phyloP scores from a whole-genome alignment of 2,888 invertebrate genomes.

The Drosophila phalerata region DNA sequence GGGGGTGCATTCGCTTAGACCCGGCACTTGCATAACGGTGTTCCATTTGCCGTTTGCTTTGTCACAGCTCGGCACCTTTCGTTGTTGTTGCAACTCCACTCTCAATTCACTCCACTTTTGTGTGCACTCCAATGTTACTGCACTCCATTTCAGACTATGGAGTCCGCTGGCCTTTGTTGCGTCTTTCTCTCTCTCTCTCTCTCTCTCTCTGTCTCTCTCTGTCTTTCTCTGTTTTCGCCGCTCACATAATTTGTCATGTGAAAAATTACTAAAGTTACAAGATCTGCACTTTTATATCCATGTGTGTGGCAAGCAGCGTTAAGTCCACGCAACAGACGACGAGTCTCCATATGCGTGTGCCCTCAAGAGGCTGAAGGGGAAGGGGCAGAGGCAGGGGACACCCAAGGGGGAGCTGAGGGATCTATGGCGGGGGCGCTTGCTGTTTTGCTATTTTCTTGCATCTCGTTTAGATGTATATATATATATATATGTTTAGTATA shows the following conservation, averaged over 20 bases:
- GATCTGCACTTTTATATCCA: constrained; percentile 76
- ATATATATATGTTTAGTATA: neutral
- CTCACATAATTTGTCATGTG: constrained; percentile 84
- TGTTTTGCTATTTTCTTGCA: constrained; percentile 67
- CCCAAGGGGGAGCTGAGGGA: neutral
- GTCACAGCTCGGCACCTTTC: constrained; percentile 70
- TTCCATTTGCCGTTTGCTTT: constrained; percentile 46
- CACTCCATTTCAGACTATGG: constrained; percentile 24
- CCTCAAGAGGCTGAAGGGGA: constrained; percentile 18
- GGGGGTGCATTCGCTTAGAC: constrained; percentile 7
- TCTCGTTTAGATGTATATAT: constrained; percentile 25
- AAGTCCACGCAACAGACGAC: constrained; percentile 52
- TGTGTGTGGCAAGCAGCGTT: constrained; percentile 55
- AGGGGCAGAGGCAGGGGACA: neutral
- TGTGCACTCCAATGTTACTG: constrained; percentile 21
- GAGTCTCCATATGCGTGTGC: constrained; percentile 41
- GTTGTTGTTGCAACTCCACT: constrained; percentile 22
- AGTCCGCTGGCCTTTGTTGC: constrained; percentile 56
- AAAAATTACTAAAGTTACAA: constrained; percentile 83
- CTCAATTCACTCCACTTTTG: constrained; percentile 4
- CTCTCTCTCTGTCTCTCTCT: neutral
- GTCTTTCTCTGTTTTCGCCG: constrained; percentile 42
- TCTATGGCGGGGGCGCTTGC: constrained; percentile 43
- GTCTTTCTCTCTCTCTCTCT: constrained; percentile 24
- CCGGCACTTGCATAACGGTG: constrained; percentile 66